Evolutionary conservation across 2,113 vertebrate genomes (phyloP).

Genomic region (Epinephelus cyanopodus): DNA sequence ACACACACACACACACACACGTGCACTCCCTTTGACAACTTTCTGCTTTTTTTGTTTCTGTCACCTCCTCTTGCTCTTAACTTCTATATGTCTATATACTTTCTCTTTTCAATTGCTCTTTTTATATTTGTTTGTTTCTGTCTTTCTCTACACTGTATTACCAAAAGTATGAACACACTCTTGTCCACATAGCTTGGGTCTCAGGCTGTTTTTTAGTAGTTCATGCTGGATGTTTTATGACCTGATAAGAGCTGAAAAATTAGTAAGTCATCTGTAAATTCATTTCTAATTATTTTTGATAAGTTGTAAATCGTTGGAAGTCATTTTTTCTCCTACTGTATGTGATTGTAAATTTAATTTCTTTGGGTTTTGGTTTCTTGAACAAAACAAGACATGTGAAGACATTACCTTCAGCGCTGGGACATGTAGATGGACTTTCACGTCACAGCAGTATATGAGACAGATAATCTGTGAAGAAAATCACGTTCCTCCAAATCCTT

Average conservation of each 20-base stretch:
- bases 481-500: too few species aligned
- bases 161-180: not conserved
- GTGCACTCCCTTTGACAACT: conserved; percentile 16
- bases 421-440: too few species aligned
- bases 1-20: too few species aligned
- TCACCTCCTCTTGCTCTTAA: not conserved
- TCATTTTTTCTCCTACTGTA: not conserved
- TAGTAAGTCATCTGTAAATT: too few species aligned
- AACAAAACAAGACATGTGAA: not conserved
- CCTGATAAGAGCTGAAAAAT: too few species aligned
- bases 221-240: not conserved
- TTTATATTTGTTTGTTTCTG: not conserved
- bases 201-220: not conserved
- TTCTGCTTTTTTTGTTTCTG: conserved; percentile 18
- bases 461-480: too few species aligned
- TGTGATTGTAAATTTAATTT: not conserved
- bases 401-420: too few species aligned
- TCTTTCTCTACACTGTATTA: not conserved
- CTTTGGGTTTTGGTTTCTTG: not conserved
- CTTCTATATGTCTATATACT: conserved; percentile 14
- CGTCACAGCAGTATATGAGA: too few species aligned
- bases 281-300: not conserved
- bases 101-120: not conserved
- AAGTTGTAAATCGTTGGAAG: not conserved
- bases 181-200: not conserved